These are phyloP conservation scores for Erebia ligea DNA, from an alignment of 2,888 invertebrate genomes.

Conservation along the genomic window DNA sequence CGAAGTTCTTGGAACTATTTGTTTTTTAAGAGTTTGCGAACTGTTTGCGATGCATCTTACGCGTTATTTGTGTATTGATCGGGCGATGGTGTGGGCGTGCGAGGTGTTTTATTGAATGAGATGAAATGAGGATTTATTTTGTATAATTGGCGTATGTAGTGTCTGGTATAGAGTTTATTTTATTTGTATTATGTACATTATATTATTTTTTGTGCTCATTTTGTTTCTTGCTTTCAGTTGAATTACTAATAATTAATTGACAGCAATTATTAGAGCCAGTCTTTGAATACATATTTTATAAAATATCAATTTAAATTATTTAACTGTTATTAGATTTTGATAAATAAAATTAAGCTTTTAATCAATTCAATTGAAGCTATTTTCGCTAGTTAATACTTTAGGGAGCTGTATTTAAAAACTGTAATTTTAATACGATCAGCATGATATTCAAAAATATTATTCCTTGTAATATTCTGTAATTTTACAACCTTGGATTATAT, in stretches of 20 bases:
- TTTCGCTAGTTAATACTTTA: no score
- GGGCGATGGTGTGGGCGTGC: conserved; percentile 61
- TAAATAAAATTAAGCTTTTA: neutral
- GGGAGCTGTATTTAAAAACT: no score
- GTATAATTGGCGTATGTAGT: conserved; percentile 29
- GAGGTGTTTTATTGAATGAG: conserved; percentile 68
- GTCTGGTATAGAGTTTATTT: conserved; percentile 18
- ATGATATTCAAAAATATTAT: neutral
- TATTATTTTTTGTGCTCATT: neutral
- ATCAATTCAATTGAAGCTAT: no score
- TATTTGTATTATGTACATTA: neutral
- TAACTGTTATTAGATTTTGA: neutral
- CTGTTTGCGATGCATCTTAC: conserved; percentile 61
- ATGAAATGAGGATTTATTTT: conserved; percentile 37
- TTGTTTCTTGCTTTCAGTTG: neutral
- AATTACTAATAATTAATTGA: neutral
- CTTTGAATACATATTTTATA: neutral
- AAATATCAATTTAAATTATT: neutral
- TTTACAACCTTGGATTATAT: neutral
- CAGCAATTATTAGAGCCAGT: neutral
- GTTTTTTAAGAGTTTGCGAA: conserved; percentile 71
- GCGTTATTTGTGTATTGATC: conserved; percentile 70
- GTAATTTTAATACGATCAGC: neutral
- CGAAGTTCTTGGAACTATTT: conserved; percentile 78
- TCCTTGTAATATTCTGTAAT: neutral